Base-by-base conservation (phyloP, 2,797 vertebrate genomes). In the Heterohyrax brucei region DNA sequence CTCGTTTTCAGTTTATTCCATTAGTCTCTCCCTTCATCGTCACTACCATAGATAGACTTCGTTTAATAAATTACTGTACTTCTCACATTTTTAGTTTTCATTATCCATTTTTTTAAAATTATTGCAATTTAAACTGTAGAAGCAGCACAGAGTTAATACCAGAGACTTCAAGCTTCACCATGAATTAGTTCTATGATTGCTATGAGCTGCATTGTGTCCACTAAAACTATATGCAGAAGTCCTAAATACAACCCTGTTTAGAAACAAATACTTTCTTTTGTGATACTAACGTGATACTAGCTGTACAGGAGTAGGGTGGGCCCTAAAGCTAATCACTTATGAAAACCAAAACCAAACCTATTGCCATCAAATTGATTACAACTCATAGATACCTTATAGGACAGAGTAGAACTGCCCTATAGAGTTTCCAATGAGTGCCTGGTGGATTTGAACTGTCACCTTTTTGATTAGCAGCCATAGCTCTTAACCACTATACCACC, bases 11-110 rank as follows among this genome's bases (percentile, higher is more conserved):
- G 59, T 18, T 13, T 24, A 72, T 46, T 84, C 89, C 14, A 19
- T 1, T 44, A 73, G 10, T 18, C 64, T 82, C 12, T 64, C 44
- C 24, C 44, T 26, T 59, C 46, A 30, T 24, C n/a, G 22, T 12
- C 19, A 26, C 46, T 30, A 76, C 28, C 48, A 61, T 1, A 24
- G 33, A 61, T 1, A 24, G 33, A 56, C 9, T 22, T 9, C 39
- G 33, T 5, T 83, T 19, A 81, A 21, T 62, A 26, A 44, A 78
- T 72, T 33, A 18, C 9, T 10, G 1, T 46, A 13, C 19, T 30
- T 80, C 18, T 82, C 77, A 61, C 8, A 39, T 93, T 53, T 70
- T 68, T 82, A n/a, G 9, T 89, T 84, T 53, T 78, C 13, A 59
- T 8, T 10, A 84, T 84, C 79, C 28, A 5, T 2, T 46, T 68